Conservation (phyloP, 2,888 invertebrate genomes). For the Heteropelma amictum region DNA sequence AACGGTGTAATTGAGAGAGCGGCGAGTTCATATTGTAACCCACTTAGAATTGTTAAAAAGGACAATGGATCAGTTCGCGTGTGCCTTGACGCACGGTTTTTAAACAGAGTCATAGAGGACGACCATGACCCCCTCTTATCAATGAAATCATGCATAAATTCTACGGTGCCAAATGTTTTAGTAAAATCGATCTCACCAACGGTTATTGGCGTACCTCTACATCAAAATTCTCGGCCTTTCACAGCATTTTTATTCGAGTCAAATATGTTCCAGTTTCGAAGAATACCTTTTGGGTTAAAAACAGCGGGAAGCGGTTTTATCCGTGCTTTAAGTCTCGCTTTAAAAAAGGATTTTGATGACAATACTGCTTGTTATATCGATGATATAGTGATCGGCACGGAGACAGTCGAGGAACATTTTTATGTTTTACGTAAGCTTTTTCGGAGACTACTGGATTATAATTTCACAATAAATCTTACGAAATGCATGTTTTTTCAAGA, state of each 20-base stretch:
- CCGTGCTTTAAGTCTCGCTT: constrained; percentile 40
- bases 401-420: constrained; percentile 55
- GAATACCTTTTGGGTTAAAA: constrained; percentile 67
- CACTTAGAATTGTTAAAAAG: background rate
- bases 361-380: constrained; percentile 5
- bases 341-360: background rate
- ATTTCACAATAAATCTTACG: constrained; percentile 58
- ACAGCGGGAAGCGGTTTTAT: constrained; percentile 61
- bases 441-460: constrained; percentile 18
- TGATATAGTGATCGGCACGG: constrained; percentile 52
- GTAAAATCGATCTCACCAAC: background rate
- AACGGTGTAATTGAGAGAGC: background rate
- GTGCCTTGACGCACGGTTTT: background rate
- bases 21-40: background rate
- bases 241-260: constrained; percentile 58
- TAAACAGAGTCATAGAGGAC: background rate
- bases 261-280: constrained; percentile 62
- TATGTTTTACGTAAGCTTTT: constrained; percentile 31
- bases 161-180: background rate
- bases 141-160: background rate
- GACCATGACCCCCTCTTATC: background rate
- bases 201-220: constrained; percentile 31
- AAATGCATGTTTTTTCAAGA: background rate
- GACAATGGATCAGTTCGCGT: background rate
- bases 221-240: constrained; percentile 48